Conservation (phyloP, 2,113 vertebrate genomes). For the Hiodon alosoides region DNA sequence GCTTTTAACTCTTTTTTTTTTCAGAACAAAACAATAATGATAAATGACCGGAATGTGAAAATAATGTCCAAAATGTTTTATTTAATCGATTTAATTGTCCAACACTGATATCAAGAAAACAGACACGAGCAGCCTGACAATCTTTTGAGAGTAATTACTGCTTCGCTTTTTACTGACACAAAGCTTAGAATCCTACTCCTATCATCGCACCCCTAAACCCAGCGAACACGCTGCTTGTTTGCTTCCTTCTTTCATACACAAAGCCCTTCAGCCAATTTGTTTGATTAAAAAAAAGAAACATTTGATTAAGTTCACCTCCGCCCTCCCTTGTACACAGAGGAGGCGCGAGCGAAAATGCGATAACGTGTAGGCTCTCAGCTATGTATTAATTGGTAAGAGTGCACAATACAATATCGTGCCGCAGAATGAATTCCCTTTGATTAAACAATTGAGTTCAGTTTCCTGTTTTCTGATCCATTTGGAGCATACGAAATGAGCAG, state of each 20-base stretch:
- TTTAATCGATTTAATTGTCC: too few relatives aligned
- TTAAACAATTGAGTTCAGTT: constrained; percentile 21
- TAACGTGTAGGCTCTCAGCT: constrained; percentile 7
- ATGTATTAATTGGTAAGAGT: constrained; percentile 9
- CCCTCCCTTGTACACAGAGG: neutral
- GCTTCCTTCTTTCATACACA: neutral
- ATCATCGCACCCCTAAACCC: neutral
- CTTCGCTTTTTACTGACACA: neutral
- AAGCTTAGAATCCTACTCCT: neutral
- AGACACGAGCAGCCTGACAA: neutral
- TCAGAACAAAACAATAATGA: too few relatives aligned
- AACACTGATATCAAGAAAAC: neutral
- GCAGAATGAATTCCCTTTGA: constrained; percentile 32
- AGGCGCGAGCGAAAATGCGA: constrained; percentile 12
- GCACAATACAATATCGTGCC: constrained; percentile 9
- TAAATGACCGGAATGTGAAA: too few relatives aligned
- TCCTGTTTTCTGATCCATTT: constrained; percentile 29
- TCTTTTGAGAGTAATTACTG: neutral
- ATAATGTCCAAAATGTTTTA: too few relatives aligned
- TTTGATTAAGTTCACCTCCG: constrained; percentile 7
- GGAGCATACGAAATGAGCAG: constrained; percentile 18
- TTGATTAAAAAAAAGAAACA: constrained; percentile 14
- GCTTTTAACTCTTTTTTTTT: too few relatives aligned
- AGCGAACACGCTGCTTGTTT: neutral
- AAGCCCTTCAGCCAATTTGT: constrained; percentile 1